phyloP scores from a whole-genome alignment of 2,797 vertebrate species.

The Ara ararauna region DNA sequence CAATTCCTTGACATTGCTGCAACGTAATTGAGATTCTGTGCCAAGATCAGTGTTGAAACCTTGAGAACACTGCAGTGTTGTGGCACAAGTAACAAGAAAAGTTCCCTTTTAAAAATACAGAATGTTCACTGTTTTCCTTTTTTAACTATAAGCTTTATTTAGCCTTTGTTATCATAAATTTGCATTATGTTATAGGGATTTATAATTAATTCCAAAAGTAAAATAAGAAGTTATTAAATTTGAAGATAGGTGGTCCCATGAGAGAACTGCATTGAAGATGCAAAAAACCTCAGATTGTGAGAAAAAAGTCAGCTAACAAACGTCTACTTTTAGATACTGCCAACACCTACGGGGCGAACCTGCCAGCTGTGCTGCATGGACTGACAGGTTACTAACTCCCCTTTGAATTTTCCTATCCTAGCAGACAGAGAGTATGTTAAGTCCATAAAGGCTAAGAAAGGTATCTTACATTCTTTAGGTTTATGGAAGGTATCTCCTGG shows the following conservation, averaged over 20 bases:
- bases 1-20: background rate
- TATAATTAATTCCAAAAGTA: conserved; percentile 10
- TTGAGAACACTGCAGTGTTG: background rate
- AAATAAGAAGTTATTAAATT: background rate
- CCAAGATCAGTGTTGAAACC: background rate
- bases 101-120: background rate
- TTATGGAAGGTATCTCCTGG: background rate
- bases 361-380: background rate
- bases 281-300: background rate
- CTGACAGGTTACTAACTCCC: background rate
- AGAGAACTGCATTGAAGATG: background rate
- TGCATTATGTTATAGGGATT: background rate
- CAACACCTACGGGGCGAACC: background rate
- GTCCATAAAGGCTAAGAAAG: background rate
- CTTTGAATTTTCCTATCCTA: background rate
- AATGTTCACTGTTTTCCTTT: background rate
- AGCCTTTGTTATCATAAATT: background rate
- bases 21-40: background rate
- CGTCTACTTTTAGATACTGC: background rate
- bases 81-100: background rate
- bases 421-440: background rate
- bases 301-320: background rate
- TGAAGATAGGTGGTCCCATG: background rate
- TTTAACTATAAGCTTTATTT: background rate
- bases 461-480: background rate